Evolutionary conservation across 1,140 invertebrate genomes (phyloP).

Genomic region (Formica exsecta): DNA sequence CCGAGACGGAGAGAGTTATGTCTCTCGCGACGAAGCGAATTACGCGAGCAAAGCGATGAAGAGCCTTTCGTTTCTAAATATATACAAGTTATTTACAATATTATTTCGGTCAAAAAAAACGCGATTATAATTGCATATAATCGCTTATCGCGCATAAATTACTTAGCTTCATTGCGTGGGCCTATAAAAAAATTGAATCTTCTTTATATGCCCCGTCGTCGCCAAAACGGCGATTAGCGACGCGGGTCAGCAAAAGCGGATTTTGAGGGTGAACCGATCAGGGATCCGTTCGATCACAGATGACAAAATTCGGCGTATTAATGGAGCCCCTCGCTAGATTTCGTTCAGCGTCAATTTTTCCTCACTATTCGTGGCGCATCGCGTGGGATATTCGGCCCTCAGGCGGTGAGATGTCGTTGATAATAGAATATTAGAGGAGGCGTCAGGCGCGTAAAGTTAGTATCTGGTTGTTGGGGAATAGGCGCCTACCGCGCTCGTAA

Average conservation of each 20-base stretch:
- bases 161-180: not conserved
- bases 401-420: slow-evolving; percentile 42
- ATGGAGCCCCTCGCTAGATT: not conserved
- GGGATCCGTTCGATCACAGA: not conserved
- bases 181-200: not conserved
- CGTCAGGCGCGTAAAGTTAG: slow-evolving; percentile 44
- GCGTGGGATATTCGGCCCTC: not conserved
- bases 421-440: slow-evolving; percentile 72
- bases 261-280: not conserved
- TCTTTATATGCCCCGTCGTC: not conserved
- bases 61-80: not conserved
- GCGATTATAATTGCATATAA: slow-evolving; percentile 36
- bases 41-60: slow-evolving; percentile 9
- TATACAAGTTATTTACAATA: not conserved
- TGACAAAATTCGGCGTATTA: not conserved
- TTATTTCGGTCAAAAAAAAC: not conserved
- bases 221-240: slow-evolving; percentile 21
- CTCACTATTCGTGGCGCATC: slow-evolving; percentile 13
- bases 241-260: not conserved
- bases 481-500: slow-evolving; percentile 51
- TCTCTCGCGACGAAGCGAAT: slow-evolving; percentile 41
- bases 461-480: slow-evolving; percentile 53
- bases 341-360: not conserved
- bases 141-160: not conserved
- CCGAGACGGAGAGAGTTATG: slow-evolving; percentile 26